Conservation (phyloP, 2,113 vertebrate species). For the Glaucidium brasilianum region DNA sequence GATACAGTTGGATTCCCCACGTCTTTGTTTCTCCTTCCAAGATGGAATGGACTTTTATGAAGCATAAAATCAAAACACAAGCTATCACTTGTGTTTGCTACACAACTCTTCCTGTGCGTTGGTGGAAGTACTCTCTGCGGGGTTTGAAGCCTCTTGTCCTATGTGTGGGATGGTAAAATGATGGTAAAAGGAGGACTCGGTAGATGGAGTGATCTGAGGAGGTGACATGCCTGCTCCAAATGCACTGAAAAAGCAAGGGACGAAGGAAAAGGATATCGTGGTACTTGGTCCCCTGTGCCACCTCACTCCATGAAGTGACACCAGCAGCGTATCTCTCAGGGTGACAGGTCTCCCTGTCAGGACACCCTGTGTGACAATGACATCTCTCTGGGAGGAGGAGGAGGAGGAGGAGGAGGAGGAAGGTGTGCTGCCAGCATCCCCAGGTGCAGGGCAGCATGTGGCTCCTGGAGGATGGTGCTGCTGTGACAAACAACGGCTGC, state of each 20-base stretch:
- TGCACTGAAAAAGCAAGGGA: background rate
- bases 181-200: background rate
- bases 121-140: background rate
- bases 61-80: background rate
- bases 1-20: background rate
- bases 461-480: rapidly evolving
- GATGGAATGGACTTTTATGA: background rate
- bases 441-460: rapidly evolving
- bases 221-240: background rate
- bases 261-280: background rate
- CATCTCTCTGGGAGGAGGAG: rapidly evolving
- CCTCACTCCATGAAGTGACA: background rate
- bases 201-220: background rate
- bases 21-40: background rate
- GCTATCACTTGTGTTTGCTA: background rate
- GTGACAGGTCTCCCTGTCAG: background rate
- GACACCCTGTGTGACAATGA: background rate
- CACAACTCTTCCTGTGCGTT: background rate
- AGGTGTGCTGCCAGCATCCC: background rate
- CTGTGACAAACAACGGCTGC: background rate
- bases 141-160: background rate
- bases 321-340: background rate
- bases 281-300: no score
- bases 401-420: background rate
- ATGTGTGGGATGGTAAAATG: background rate